phyloP scores from a whole-genome alignment of 2,888 invertebrate species.

The Plebejus anna region DNA sequence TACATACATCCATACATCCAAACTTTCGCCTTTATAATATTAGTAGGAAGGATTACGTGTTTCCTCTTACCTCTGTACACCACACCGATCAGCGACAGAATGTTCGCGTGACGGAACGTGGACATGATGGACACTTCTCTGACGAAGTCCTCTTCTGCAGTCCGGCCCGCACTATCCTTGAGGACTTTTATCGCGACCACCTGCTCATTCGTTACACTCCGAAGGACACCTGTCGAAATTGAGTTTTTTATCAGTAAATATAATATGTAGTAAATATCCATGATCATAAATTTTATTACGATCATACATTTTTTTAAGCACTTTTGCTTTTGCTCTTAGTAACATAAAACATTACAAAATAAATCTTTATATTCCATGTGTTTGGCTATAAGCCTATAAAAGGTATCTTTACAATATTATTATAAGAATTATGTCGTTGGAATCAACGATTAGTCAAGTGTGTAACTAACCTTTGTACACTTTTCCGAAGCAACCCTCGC shows the following conservation, averaged over 20 bases:
- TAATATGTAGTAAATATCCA: no score
- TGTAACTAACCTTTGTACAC: constrained; percentile 89
- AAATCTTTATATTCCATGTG: no score
- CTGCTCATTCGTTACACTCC: constrained; percentile 56
- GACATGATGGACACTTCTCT: constrained; percentile 93
- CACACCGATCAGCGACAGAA: constrained; percentile 88
- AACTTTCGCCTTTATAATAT: no score
- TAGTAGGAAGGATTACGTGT: not conserved
- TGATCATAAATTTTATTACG: no score
- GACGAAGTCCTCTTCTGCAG: constrained; percentile 89
- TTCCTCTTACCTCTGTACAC: constrained; percentile 82
- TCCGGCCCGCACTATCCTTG: constrained; percentile 87
- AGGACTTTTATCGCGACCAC: constrained; percentile 89
- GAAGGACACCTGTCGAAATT: constrained; percentile 54
- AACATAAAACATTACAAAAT: no score
- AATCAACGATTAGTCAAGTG: not conserved
- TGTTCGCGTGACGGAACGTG: constrained; percentile 88
- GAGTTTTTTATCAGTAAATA: not conserved
- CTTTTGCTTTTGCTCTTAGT: no score
- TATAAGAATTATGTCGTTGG: no score
- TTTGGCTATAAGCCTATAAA: no score
- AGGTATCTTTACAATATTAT: no score
- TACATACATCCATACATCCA: no score
- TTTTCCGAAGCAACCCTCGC: constrained; percentile 93
- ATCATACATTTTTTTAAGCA: no score